phyloP scores from a whole-genome alignment of 30 jellyfish, hydroid and myxozoan genomes.

The Nemopilema nomurai region DNA sequence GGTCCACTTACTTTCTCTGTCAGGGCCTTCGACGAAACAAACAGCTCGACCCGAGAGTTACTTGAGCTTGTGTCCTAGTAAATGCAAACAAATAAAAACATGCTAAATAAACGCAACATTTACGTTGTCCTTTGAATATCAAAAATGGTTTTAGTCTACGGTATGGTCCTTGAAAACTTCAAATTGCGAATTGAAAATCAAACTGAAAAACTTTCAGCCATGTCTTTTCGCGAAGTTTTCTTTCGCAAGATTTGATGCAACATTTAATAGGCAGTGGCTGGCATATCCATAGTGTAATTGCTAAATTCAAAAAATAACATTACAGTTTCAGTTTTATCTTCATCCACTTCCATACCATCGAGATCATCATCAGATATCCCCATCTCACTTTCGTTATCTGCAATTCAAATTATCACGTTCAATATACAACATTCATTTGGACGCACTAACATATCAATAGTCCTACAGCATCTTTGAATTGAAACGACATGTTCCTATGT shows the following conservation, averaged over 20 bases:
- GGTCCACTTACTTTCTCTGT: background rate
- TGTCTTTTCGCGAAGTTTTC: too few species aligned
- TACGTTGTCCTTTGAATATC: too few species aligned
- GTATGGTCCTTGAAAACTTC: too few species aligned
- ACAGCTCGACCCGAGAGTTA: background rate
- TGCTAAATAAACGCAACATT: too few species aligned
- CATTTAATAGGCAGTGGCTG: too few species aligned
- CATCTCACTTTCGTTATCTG: constrained; percentile 7
- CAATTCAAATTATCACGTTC: too few species aligned
- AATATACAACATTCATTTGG: background rate
- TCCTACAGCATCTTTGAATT: background rate
- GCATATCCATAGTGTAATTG: background rate
- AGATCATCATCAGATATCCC: constrained; percentile 14
- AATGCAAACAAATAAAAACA: background rate
- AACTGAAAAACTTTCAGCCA: too few species aligned
- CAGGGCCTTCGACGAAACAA: background rate
- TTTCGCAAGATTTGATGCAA: too few species aligned
- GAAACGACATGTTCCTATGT: background rate
- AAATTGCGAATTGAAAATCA: too few species aligned
- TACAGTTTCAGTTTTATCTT: background rate
- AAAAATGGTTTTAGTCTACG: too few species aligned
- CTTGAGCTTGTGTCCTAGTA: background rate
- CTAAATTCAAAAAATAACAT: background rate
- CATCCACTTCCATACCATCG: background rate
- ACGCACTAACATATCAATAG: background rate